Evolutionary conservation across 2,113 vertebrate genomes (phyloP).

Genomic region (Anas platyrhynchos): DNA sequence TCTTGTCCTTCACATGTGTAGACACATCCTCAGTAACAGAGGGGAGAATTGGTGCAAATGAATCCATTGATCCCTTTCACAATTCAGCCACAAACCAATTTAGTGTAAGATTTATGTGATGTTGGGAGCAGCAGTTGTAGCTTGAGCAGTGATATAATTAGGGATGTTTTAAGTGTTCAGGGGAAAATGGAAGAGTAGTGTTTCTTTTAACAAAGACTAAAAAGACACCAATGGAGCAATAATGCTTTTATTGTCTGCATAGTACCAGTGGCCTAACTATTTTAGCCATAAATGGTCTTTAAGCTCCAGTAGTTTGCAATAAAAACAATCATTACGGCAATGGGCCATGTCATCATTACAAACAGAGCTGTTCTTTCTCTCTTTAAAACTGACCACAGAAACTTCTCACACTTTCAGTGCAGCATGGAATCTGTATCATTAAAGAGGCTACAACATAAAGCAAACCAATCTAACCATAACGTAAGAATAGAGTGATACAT

Average conservation of each 20-base stretch:
- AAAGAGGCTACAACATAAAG: neutral
- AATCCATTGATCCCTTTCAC: conserved; percentile 88
- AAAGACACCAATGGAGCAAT: conserved; percentile 38
- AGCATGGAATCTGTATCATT: neutral
- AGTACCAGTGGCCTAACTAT: conserved; percentile 55
- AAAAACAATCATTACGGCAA: conserved; percentile 11
- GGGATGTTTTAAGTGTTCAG: conserved; percentile 67
- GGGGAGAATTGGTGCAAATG: conserved; percentile 80
- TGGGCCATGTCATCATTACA: neutral
- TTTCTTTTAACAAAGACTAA: conserved; percentile 60
- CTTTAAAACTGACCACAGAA: neutral
- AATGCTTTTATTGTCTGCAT: conserved; percentile 51
- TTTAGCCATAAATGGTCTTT: conserved; percentile 59
- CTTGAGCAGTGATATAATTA: conserved; percentile 77
- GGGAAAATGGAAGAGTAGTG: conserved; percentile 46
- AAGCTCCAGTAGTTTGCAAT: conserved; percentile 54
- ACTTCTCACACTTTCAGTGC: neutral
- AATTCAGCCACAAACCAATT: conserved; percentile 82
- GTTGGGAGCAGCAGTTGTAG: conserved; percentile 79
- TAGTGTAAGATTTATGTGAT: conserved; percentile 81
- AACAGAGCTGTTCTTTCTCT: neutral
- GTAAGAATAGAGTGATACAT: accelerated
- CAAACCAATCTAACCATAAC: neutral
- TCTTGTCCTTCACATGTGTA: conserved; percentile 84
- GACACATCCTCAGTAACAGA: conserved; percentile 81